phyloP scores from a whole-genome alignment of 2,113 vertebrate species.

The Trichechus manatus region DNA sequence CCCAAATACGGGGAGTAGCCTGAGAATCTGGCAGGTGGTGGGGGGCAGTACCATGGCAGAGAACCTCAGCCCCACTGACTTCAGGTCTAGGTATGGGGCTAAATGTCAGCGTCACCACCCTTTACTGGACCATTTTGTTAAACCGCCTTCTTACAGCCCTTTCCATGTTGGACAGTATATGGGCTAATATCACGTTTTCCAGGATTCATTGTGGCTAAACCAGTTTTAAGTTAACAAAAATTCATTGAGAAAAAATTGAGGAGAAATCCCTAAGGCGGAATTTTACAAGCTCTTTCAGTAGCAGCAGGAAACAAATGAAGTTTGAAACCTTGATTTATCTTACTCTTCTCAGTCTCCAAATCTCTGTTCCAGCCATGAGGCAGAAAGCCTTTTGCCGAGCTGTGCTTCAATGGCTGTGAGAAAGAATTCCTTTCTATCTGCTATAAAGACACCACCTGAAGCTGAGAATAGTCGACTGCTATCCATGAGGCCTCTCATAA shows the following conservation, averaged over 20 bases:
- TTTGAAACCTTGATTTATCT: not conserved
- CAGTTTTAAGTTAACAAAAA: not conserved
- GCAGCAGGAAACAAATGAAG: not conserved
- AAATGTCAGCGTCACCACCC: not conserved
- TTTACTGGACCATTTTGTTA: not conserved
- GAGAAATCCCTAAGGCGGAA: not conserved
- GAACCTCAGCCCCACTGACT: not conserved
- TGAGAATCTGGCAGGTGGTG: not conserved
- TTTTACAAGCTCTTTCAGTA: not conserved
- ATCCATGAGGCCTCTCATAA: not conserved
- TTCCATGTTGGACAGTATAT: too few species aligned
- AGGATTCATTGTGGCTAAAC: not conserved
- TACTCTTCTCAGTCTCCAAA: too few species aligned
- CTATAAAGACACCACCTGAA: not conserved
- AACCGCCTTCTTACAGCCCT: too few species aligned
- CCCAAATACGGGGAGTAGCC: not conserved
- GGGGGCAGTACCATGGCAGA: not conserved
- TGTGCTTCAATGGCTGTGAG: not conserved
- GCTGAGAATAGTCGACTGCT: not conserved
- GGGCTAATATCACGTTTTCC: not conserved
- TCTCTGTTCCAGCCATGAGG: not conserved
- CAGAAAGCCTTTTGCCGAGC: not conserved
- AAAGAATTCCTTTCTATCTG: not conserved
- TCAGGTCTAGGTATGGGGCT: not conserved
- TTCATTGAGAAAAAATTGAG: not conserved